Conservation (phyloP, 2,113 vertebrate genomes). For the cat (Felis catus) region F.catus_Fca126_mat1.0 CM031416.1:137796001-137796500, state of each 20-base stretch:
- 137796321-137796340: not conserved
- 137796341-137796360: not conserved
- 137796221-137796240: not conserved
- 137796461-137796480: not conserved
- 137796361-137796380: not conserved
- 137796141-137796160: not conserved
- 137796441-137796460: not conserved
- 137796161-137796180: not conserved
- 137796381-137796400: not conserved
- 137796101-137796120: not conserved
- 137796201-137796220: not conserved
- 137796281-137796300: not conserved
- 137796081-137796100: not conserved
- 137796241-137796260: not conserved
- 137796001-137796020: not conserved
- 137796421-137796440: not conserved
- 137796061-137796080: constrained; percentile 25
- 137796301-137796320: not conserved
- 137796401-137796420: not conserved
- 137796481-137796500: not conserved
- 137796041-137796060: not conserved
- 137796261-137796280: not conserved
- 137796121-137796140: not conserved
- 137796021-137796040: not conserved
- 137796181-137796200: not conserved